phyloP scores from a whole-genome alignment of 2,113 vertebrate genomes.

The Notothenia coriiceps region DNA sequence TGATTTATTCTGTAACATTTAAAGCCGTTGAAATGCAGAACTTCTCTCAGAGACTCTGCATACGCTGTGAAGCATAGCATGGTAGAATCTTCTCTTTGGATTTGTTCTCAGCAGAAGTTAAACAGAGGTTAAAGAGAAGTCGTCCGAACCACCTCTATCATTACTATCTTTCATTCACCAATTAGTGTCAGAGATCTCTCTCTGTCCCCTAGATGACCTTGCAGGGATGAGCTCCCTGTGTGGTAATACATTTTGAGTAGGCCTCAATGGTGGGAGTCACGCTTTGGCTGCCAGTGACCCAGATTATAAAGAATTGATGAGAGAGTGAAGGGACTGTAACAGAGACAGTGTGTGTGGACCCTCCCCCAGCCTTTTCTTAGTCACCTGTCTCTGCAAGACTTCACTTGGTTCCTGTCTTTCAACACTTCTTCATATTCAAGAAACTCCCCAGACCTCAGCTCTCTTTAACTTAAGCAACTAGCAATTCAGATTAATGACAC shows the following conservation, averaged over 20 bases:
- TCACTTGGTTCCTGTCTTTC: constrained; percentile 41
- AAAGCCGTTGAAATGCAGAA: constrained; percentile 45
- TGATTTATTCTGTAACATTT: constrained; percentile 73
- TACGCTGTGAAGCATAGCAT: constrained; percentile 25
- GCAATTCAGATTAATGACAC: constrained; percentile 12
- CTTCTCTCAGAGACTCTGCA: constrained; percentile 22
- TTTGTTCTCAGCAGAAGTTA: constrained; percentile 54
- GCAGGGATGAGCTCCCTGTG: constrained; percentile 65
- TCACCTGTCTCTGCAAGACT: constrained; percentile 38
- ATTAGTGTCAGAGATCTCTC: constrained; percentile 68
- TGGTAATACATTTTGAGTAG: constrained; percentile 75
- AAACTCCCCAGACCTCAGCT: constrained; percentile 22
- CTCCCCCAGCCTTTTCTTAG: constrained; percentile 31
- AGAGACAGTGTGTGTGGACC: constrained; percentile 33
- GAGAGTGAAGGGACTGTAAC: constrained; percentile 56
- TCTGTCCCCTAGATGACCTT: constrained; percentile 69
- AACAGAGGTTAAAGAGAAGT: constrained; percentile 72
- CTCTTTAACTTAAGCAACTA: constrained; percentile 1
- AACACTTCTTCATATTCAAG: constrained; percentile 58
- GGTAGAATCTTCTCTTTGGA: constrained; percentile 33
- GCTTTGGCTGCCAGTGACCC: constrained; percentile 55
- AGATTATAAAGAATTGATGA: constrained; percentile 80
- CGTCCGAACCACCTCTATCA: constrained; percentile 62
- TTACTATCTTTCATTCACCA: constrained; percentile 74
- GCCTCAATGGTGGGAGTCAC: constrained; percentile 57